These are phyloP conservation scores for Muscicapa striata DNA, from an alignment of 2,797 vertebrate species.

Conservation along the genomic window DNA sequence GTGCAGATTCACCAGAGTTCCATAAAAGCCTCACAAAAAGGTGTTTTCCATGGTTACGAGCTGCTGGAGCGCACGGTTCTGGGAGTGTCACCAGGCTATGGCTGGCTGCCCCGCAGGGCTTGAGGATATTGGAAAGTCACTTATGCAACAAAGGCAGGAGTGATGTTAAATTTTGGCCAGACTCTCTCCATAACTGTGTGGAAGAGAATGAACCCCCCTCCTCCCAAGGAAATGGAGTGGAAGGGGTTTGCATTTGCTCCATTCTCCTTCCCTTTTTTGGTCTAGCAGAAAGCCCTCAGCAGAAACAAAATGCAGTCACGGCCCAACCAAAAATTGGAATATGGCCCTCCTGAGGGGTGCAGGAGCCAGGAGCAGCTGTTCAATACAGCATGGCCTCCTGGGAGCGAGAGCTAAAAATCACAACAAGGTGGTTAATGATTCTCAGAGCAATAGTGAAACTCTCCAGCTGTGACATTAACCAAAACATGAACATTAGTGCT, in stretches of 20 bases:
- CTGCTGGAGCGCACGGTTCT: conserved; percentile 33
- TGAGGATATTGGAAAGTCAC: conserved; percentile 51
- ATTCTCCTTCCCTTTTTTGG: conserved; percentile 62
- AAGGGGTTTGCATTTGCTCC: conserved; percentile 47
- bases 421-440: conserved; percentile 69
- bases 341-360: conserved; percentile 58
- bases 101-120: conserved; percentile 32
- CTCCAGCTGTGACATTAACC: conserved; percentile 70
- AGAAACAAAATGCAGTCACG: conserved; percentile 33
- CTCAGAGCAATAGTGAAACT: conserved; percentile 65
- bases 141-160: conserved; percentile 54
- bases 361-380: conserved; percentile 70
- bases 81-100: conserved; percentile 34
- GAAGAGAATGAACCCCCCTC: neutral
- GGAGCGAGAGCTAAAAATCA: conserved; percentile 55
- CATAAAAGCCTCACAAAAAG: neutral
- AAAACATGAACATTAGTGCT: conserved; percentile 51
- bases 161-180: conserved; percentile 55
- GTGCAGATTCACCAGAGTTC: conserved; percentile 48
- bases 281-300: conserved; percentile 56
- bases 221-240: conserved; percentile 28
- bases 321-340: conserved; percentile 64
- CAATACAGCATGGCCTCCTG: conserved; percentile 51
- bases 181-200: neutral
- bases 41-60: conserved; percentile 56